Base-by-base conservation (phyloP, 2,888 invertebrate genomes). In the Calameuta pallipes region DNA sequence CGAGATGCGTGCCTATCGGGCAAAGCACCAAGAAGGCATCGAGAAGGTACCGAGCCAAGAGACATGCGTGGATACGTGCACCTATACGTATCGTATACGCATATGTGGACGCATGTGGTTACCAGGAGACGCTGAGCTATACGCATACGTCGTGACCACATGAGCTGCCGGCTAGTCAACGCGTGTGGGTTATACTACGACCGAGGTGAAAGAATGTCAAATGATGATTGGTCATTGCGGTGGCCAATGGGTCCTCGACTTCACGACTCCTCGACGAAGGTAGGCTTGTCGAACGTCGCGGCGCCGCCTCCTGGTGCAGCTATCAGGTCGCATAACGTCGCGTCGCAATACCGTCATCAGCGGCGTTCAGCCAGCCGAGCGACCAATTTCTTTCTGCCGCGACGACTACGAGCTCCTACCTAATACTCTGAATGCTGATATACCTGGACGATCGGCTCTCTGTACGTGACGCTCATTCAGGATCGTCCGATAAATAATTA, bases 151-250 rank as follows among this genome's bases (percentile, higher is more conserved):
- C 41, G 15, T 15, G 41, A 41, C 15, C 41, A 41, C 41, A 41
- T 2, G 41, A 41, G 41, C 41, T 41, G 41, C 41, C 41, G 41
- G 41, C 41, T 15, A 41, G 15, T 15, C 15, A 4, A 1, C 15
- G 41, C 41, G 41, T 41, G 41, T 41, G 41, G 41, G 41, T 41
- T 41, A 41, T 41, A 15, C 41, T 41, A 41, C 81, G 77, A 80
- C 81, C 86, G 84, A 85, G 84, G 87, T 87, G 86, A 89, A 90
- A 89, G 90, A 90, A 89, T 89, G 89, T 90, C 89, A 90, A 90
- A 90, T 90, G 90, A 90, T 89, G 90, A 90, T 90, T 90, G 90
- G 90, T 89, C 89, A 90, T 90, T 87, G 89, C 87, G 83, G 85
- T 87, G 90, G 88, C 90, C 90, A 90, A 90, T 90, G 87, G 84